Evolutionary conservation across 2,113 vertebrate genomes (phyloP).

Genomic region (Barbus barbus): DNA sequence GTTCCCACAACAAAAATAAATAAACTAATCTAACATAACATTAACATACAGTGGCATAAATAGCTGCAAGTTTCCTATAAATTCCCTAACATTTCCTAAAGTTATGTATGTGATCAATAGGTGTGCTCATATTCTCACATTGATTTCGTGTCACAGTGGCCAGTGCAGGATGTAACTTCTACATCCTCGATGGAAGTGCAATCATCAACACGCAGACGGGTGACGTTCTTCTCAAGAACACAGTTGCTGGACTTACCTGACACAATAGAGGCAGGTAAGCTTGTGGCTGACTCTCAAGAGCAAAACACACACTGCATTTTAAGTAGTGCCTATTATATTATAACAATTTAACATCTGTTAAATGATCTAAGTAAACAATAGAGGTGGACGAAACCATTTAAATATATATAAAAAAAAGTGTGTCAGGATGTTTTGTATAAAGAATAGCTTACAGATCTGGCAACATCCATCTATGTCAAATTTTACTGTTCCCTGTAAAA

Average conservation of each 20-base stretch:
- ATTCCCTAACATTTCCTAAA: no score
- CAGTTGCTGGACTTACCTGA: slow-evolving; percentile 70
- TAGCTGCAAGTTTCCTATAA: no score
- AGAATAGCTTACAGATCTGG: slow-evolving; percentile 66
- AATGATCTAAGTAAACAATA: not conserved
- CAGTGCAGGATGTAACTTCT: slow-evolving; percentile 78
- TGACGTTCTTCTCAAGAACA: slow-evolving; percentile 62
- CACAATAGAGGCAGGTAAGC: not conserved
- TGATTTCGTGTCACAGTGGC: slow-evolving; percentile 77
- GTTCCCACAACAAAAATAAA: no score
- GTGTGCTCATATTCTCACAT: slow-evolving; percentile 72
- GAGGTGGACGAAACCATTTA: not conserved
- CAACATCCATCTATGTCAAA: slow-evolving; percentile 69
- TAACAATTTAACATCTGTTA: not conserved
- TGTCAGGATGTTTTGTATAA: not conserved
- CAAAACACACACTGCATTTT: no score
- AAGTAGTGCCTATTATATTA: no score
- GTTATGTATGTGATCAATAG: not conserved
- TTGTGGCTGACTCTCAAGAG: not conserved
- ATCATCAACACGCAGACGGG: slow-evolving; percentile 61
- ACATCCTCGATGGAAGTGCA: slow-evolving; percentile 74
- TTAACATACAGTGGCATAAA: no score
- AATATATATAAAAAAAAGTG: not conserved
- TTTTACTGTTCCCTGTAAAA: slow-evolving; percentile 69
- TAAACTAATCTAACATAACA: no score